phyloP scores from a whole-genome alignment of 2,888 invertebrate species.

The Tyria jacobaeae region DNA sequence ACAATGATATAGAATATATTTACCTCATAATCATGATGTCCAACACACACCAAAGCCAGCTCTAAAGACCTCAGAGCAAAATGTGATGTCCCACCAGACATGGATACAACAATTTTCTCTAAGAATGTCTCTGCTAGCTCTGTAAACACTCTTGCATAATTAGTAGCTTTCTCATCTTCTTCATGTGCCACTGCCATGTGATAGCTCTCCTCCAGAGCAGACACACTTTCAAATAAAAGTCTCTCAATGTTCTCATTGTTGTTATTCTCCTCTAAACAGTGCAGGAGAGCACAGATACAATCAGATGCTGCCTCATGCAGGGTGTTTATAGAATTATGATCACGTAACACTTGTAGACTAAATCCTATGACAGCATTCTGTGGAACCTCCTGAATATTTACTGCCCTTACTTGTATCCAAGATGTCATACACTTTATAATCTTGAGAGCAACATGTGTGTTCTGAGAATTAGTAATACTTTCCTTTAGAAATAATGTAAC shows the following conservation, averaged over 20 bases:
- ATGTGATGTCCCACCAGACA: slow-evolving; percentile 88
- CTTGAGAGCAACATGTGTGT: slow-evolving; percentile 90
- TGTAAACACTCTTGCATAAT: slow-evolving; percentile 98
- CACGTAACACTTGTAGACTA: slow-evolving; percentile 90
- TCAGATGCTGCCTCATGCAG: slow-evolving; percentile 97
- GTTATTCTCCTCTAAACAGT: slow-evolving; percentile 92
- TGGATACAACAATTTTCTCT: slow-evolving; percentile 91
- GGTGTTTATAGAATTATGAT: slow-evolving; percentile 86
- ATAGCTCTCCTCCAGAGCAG: slow-evolving; percentile 93
- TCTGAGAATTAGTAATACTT: slow-evolving; percentile 89
- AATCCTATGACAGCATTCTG: slow-evolving; percentile 91
- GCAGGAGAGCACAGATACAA: slow-evolving; percentile 94
- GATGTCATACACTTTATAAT: slow-evolving; percentile 95
- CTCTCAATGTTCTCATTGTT: slow-evolving; percentile 91
- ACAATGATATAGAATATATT: neutral
- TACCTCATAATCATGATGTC: slow-evolving; percentile 98
- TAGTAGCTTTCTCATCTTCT: slow-evolving; percentile 97
- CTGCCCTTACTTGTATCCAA: slow-evolving; percentile 95
- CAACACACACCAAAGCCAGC: slow-evolving; percentile 95
- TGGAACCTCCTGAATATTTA: slow-evolving; percentile 91
- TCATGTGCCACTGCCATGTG: slow-evolving; percentile 97
- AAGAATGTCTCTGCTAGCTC: slow-evolving; percentile 97
- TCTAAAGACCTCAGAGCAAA: slow-evolving; percentile 95
- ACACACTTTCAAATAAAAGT: slow-evolving; percentile 93
- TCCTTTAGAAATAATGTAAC: slow-evolving; percentile 93